These are phyloP conservation scores for Asarcornis scutulata DNA, from an alignment of 2,113 vertebrate genomes.

Conservation along the genomic window DNA sequence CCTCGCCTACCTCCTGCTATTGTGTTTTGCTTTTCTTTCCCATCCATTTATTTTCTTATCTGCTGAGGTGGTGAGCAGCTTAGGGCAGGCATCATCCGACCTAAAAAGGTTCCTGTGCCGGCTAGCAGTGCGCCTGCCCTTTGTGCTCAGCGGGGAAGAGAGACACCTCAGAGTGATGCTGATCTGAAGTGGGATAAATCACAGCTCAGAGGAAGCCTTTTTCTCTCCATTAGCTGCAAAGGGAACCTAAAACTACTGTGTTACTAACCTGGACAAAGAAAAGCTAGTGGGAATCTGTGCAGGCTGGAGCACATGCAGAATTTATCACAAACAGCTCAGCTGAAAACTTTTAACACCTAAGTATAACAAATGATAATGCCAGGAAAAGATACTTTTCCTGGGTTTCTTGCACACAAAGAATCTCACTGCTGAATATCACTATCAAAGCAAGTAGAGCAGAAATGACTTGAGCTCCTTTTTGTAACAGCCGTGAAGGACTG, in stretches of 20 bases:
- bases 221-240: not conserved
- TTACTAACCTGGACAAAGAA: constrained; percentile 33
- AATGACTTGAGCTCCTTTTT: constrained; percentile 4
- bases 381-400: constrained; percentile 48
- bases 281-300: not conserved
- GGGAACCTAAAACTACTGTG: not conserved
- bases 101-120: not conserved
- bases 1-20: not conserved
- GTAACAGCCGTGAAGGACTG: not conserved
- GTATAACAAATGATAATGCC: constrained; percentile 30
- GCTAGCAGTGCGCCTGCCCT: not conserved
- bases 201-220: not conserved
- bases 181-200: constrained; percentile 6
- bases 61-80: not conserved
- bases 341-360: constrained; percentile 47
- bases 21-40: not conserved
- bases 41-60: not conserved
- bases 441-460: constrained; percentile 46
- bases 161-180: not conserved
- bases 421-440: constrained; percentile 26
- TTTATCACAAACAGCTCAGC: constrained; percentile 44
- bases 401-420: constrained; percentile 48
- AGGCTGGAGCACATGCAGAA: constrained; percentile 22
- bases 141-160: not conserved
- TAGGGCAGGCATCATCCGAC: not conserved